Conservation (phyloP, 2,888 invertebrate species). For the Nesidiocoris tenuis region DNA sequence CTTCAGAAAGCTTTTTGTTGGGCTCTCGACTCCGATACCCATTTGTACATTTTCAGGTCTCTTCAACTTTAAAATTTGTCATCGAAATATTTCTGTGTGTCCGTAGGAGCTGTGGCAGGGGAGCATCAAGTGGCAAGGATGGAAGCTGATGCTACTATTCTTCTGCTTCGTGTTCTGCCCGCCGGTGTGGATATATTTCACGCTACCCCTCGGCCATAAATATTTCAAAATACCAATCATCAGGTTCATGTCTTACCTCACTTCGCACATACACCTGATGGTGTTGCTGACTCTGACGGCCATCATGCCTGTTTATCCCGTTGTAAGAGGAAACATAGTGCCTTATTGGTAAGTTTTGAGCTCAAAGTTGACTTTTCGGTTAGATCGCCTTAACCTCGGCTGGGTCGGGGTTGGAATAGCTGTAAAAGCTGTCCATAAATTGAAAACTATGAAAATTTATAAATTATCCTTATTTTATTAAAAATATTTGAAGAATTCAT, state of each 20-base stretch:
- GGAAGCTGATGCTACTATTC: slow-evolving; percentile 91
- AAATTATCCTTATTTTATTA: no score
- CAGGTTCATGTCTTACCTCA: slow-evolving; percentile 99
- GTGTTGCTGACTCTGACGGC: slow-evolving; percentile 85
- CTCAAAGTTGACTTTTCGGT: no score
- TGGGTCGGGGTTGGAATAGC: no score
- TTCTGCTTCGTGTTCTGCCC: slow-evolving; percentile 91
- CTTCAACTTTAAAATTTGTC: no score
- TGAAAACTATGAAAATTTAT: no score
- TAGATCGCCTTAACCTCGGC: no score
- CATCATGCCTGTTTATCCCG: slow-evolving; percentile 82
- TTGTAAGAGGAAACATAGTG: slow-evolving; percentile 68
- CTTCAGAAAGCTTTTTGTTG: no score
- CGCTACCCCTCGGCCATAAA: slow-evolving; percentile 90
- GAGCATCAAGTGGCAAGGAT: slow-evolving; percentile 91
- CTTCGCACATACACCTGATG: slow-evolving; percentile 97
- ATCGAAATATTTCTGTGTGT: no score
- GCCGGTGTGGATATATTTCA: slow-evolving; percentile 93
- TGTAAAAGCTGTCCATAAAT: no score
- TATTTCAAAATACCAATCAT: slow-evolving; percentile 98
- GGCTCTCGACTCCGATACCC: no score
- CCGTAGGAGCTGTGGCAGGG: slow-evolving; percentile 95
- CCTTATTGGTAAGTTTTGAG: slow-evolving; percentile 70
- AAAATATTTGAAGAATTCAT: no score
- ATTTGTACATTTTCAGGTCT: no score